Percentiles rank a stretch among this genome's conserved stretches.
These are phyloP conservation scores for Smutsia temminckii DNA, from an alignment of 2,797 vertebrate genomes.

Conservation along the genomic window DNA sequence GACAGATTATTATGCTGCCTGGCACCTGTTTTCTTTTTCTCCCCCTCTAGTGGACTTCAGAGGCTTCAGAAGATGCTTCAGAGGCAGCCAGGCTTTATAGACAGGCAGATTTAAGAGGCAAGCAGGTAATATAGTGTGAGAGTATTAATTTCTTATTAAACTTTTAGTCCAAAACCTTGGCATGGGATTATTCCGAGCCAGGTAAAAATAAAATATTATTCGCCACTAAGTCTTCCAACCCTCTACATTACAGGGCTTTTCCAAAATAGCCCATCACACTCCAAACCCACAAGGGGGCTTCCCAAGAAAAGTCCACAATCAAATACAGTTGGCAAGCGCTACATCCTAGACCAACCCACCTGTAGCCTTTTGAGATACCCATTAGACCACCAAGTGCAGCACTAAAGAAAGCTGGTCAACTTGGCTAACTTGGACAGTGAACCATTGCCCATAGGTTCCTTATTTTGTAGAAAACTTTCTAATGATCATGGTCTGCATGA, in stretches of 20 bases:
- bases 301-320: neutral
- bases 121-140: neutral
- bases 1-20: neutral
- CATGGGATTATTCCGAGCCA: neutral
- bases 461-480: constrained; percentile 14
- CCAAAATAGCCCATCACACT: neutral
- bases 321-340: neutral
- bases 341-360: neutral
- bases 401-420: neutral
- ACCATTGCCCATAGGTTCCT: neutral
- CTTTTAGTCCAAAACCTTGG: constrained; percentile 19
- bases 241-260: neutral
- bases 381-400: neutral
- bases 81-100: neutral
- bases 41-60: neutral
- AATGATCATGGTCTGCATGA: neutral
- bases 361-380: neutral
- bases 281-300: no score
- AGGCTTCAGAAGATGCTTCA: neutral
- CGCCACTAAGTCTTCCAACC: neutral
- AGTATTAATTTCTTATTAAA: constrained; percentile 15
- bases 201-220: constrained; percentile 27
- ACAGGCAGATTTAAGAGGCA: neutral
- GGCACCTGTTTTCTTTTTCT: neutral
- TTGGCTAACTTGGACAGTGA: neutral